A percentile compares a stretch with the other conserved stretches of the same genome.
Evolutionary conservation across 2,113 vertebrate species (phyloP).

Genomic region (Hystrix cristata): DNA sequence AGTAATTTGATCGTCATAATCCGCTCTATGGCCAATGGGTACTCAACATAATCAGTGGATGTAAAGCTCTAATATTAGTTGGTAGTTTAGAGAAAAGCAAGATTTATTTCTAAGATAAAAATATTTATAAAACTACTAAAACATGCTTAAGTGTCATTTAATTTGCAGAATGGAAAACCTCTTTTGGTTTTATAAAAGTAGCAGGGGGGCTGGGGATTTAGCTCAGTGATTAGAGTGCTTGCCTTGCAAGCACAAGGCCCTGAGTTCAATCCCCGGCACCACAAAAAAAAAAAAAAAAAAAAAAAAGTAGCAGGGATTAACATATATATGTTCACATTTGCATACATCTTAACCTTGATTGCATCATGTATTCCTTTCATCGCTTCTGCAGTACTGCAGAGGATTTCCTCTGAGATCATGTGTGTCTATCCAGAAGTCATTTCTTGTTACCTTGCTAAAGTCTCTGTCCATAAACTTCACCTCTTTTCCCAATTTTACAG

Average conservation of each 20-base stretch:
- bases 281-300: too few species aligned
- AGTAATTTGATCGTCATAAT: background rate
- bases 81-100: conserved; percentile 33
- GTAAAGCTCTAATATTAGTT: background rate
- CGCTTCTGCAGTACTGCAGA: background rate
- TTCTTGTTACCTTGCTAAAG: background rate
- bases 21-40: background rate
- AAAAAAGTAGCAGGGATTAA: background rate
- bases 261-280: too few species aligned
- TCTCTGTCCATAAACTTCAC: background rate
- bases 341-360: background rate
- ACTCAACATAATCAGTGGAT: background rate
- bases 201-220: too few species aligned
- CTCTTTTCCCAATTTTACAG: background rate
- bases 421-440: background rate
- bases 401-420: background rate
- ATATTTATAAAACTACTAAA: background rate
- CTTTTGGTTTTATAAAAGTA: conserved; percentile 22
- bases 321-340: background rate
- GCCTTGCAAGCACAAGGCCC: too few species aligned
- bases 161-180: background rate
- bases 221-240: too few species aligned
- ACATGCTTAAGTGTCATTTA: background rate
- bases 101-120: conserved; percentile 4
- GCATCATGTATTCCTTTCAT: background rate